A percentile compares a stretch with the other conserved stretches of the same genome.
phyloP scores from a whole-genome alignment of 2,113 vertebrate species.

The Pseudonaja textilis region DNA sequence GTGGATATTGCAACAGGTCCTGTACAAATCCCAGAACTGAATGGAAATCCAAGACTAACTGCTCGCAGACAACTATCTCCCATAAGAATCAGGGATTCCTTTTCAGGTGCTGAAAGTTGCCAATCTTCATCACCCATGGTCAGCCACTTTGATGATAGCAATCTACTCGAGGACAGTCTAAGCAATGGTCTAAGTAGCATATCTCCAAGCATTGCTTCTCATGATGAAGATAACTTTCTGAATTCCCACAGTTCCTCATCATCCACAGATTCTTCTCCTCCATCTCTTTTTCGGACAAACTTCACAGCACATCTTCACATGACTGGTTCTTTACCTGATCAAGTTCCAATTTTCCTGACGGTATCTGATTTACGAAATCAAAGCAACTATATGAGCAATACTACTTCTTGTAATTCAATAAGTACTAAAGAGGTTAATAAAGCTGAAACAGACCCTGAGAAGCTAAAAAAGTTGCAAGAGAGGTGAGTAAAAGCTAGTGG shows the following conservation, averaged over 20 bases:
- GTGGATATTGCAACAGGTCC: neutral
- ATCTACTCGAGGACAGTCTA: slow-evolving; percentile 4
- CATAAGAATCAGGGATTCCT: slow-evolving; percentile 31
- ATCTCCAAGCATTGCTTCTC: neutral
- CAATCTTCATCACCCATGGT: neutral
- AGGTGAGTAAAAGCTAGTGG: slow-evolving; percentile 51
- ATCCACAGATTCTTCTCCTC: slow-evolving; percentile 15
- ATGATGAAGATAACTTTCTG: neutral
- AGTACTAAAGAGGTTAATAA: slow-evolving; percentile 18
- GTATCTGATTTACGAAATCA: slow-evolving; percentile 46
- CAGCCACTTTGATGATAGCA: slow-evolving; percentile 1
- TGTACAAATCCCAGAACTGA: slow-evolving; percentile 8
- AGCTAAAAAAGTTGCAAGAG: slow-evolving; percentile 58
- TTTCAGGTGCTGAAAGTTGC: slow-evolving; percentile 14
- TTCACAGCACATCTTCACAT: slow-evolving; percentile 15
- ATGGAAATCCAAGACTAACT: slow-evolving; percentile 25
- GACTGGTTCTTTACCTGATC: slow-evolving; percentile 28
- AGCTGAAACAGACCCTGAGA: slow-evolving; percentile 54
- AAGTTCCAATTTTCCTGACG: slow-evolving; percentile 30
- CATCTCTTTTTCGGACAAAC: slow-evolving; percentile 19
- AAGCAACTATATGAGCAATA: neutral
- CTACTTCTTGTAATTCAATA: neutral
- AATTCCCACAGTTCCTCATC: slow-evolving; percentile 19
- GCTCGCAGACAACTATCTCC: slow-evolving; percentile 33
- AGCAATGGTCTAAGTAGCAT: neutral